Base-by-base conservation (phyloP, 2,888 invertebrate species). In the Cataglyphis livida region DNA sequence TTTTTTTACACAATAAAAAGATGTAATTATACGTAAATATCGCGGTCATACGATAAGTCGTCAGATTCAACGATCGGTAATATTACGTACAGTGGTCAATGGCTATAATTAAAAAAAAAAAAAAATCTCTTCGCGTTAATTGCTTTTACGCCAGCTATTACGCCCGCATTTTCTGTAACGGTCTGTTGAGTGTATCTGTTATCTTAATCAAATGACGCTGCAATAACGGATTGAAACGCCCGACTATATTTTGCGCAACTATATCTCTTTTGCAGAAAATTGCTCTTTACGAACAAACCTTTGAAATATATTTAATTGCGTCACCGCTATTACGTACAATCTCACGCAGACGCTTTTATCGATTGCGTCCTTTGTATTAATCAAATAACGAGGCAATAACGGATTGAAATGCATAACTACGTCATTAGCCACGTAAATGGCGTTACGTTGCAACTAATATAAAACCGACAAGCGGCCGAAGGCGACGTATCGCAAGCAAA, bases 361-460 rank as follows among this genome's bases (percentile, higher is more conserved):
- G 59, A 79, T 79, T 59, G 59, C 70, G 35, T 48, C 70, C 78
- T 79, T 78, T 79, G 59, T 79, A 79, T 88, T 82, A 82, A 87
- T 87, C 70, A 82, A 83, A 83, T 74, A 81, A 61, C 54, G 57
- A 18, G 9, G 74, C 68, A 82, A 87, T 85, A 81, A 87, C 87
- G 82, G 64, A 87, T 78, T 78, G 78, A 79, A 79, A 54, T 70
- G 61, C 62, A 64, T 64, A 18, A 59, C 75, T 79, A 38, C 73
- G 38, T 79, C 78, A 35, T 79, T 84, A 65, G 76, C 64, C 81
- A 61, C 51, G 41, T 65, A 84, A 88, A 89, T 85, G 84, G 62
- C 28, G 81, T 81, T 71, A 81, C 86, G 84, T 86, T 85, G 83
- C 85, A 83, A 89, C 84, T 88, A 87, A 89, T 88, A 86, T 85